Conservation (phyloP, 2,888 invertebrate species). For the Harpalus rubripes region DNA sequence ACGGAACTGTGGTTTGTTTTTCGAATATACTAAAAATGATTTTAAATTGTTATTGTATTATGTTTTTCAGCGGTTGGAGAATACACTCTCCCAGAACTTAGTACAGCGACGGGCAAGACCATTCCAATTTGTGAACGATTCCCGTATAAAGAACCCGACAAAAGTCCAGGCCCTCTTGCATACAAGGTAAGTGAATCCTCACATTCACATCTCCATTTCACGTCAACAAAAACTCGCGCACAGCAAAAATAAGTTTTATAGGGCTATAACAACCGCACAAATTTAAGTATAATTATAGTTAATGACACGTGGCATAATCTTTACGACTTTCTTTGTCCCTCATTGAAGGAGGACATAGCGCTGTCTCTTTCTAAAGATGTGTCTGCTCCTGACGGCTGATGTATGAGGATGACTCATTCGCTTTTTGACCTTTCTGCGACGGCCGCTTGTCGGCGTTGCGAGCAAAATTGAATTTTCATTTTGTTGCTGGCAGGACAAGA, state of each 20-base stretch:
- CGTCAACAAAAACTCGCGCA: slow-evolving; percentile 50
- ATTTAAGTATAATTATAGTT: slow-evolving; percentile 67
- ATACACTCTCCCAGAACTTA: not conserved
- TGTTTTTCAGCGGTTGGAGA: slow-evolving; percentile 25
- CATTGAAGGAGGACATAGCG: not conserved
- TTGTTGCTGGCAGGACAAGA: slow-evolving; percentile 55
- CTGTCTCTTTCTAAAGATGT: slow-evolving; percentile 36
- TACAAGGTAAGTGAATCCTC: slow-evolving; percentile 54
- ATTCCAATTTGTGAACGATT: not conserved
- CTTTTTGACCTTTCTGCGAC: slow-evolving; percentile 57
- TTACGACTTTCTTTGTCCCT: slow-evolving; percentile 25
- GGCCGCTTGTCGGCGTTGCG: slow-evolving; percentile 21
- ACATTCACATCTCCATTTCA: slow-evolving; percentile 9
- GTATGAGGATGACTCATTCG: slow-evolving; percentile 64
- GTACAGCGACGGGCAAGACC: not conserved
- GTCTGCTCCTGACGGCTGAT: slow-evolving; percentile 59
- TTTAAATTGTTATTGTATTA: no score
- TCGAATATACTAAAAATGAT: no score
- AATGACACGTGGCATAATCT: slow-evolving; percentile 65
- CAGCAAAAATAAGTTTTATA: slow-evolving; percentile 65
- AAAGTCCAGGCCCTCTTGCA: slow-evolving; percentile 24
- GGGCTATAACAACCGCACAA: slow-evolving; percentile 59
- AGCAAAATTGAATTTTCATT: slow-evolving; percentile 66
- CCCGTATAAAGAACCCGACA: not conserved
- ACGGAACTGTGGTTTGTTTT: no score